Evolutionary conservation across 2,113 vertebrate genomes (phyloP), one percentile per base, ranked within the genome.

Genomic region (Nothocercus julius): DNA sequence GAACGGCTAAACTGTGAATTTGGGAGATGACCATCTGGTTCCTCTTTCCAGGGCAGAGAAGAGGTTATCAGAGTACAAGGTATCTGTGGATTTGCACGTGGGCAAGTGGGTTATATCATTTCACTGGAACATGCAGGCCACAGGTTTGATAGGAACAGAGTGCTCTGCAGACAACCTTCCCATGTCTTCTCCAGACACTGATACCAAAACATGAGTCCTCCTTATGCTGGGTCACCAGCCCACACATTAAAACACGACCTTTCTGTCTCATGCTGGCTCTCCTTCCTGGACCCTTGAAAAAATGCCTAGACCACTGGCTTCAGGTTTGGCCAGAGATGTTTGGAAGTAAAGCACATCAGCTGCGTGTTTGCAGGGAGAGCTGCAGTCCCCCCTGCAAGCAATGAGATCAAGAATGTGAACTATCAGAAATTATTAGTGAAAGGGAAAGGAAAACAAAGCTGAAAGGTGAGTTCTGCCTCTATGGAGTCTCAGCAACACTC

Each of bases 41-140:
- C 16, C 73, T 44, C 7, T 36, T 66, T 66, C 44, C 80, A 42
- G 44, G 84, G 9, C 69, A 91, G 42, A 59, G 24, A 45, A 81
- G 5, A 69, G 30, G 47, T 36, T 38, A 0, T 12, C 13, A 61
- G 40, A 22, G 51, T 66, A 12, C 44, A 51, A 56, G 62, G 30
- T 3, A 9, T 40, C 49, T 14, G 36, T n/a, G n/a, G 7, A 24
- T 30, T 40, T 53, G 45, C 70, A 67, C 56, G 5, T 7, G 56
- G 49, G 36, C 11, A 36, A 38, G 21, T 13, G 19, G 72, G 63
- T 47, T 1, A 1, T 5, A 44, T 58, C 17, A n/a, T 30, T 58
- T 22, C 51, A 62, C 0, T 0, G 36, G 75, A 64, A 68, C 38
- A 8, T 0, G 11, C 1, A 61, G 19, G 21, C 3, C 4, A 63